Conservation (phyloP, 2,797 vertebrate species). For the Pangasius krempfi region DNA sequence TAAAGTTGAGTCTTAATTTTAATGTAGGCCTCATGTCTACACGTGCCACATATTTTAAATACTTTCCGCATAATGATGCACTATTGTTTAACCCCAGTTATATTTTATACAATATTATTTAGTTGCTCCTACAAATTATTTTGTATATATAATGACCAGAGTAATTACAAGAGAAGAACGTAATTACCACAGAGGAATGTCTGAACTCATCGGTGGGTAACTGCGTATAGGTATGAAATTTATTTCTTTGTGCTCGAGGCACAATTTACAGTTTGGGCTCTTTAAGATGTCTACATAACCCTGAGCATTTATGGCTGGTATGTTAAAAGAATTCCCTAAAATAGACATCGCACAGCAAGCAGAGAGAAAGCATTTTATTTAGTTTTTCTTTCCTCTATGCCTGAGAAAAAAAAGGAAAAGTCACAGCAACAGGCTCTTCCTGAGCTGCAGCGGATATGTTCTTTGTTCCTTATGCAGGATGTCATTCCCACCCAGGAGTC, state of each 20-base stretch:
- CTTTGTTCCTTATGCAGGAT: conserved; percentile 66
- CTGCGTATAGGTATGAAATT: background rate
- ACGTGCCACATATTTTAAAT: background rate
- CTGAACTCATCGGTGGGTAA: no score
- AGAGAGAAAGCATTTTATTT: conserved; percentile 26
- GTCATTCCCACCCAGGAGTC: conserved; percentile 64
- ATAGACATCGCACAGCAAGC: background rate
- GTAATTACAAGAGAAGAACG: no score
- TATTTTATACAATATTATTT: background rate
- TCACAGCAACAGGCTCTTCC: conserved; percentile 62
- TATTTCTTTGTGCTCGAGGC: background rate
- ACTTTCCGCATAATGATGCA: background rate
- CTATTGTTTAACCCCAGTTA: background rate
- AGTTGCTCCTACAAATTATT: background rate
- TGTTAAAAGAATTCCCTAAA: background rate
- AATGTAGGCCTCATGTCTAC: no score
- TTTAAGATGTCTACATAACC: background rate
- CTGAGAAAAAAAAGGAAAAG: conserved; percentile 43
- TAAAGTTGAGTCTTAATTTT: no score
- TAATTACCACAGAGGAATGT: no score
- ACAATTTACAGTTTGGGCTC: background rate
- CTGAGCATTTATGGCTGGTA: background rate
- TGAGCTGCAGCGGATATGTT: conserved; percentile 65
- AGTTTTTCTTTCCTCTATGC: conserved; percentile 2
- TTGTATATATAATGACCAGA: background rate